A percentile compares a stretch with the other conserved stretches of the same genome.
Evolutionary conservation across 2,888 invertebrate genomes (phyloP).

Genomic region (Acanthosepion pharaonis): DNA sequence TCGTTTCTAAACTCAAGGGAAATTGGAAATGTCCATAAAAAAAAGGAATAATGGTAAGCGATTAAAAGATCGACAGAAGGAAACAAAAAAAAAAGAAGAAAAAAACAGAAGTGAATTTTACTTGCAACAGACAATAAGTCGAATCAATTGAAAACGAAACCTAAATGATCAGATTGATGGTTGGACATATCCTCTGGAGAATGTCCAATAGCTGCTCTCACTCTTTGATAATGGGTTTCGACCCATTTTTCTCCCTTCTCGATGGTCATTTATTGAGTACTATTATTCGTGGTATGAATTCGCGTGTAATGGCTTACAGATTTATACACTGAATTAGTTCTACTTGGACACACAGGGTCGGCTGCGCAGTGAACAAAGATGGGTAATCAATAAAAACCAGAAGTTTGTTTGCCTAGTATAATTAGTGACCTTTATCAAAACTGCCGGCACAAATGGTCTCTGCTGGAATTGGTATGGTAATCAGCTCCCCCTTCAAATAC

Average conservation of each 20-base stretch:
- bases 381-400: not conserved
- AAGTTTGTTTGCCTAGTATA: not conserved
- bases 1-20: not conserved
- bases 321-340: conserved; percentile 7
- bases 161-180: not conserved
- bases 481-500: no score
- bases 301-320: not conserved
- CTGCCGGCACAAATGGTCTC: not conserved
- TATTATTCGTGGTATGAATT: not conserved
- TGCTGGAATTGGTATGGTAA: not conserved
- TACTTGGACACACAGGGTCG: not conserved
- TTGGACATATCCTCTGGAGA: not conserved
- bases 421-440: conserved; percentile 33
- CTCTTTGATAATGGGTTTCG: not conserved
- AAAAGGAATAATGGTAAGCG: not conserved
- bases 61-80: not conserved
- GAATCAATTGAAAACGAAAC: not conserved
- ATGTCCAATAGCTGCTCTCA: not conserved
- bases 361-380: not conserved
- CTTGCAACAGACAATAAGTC: not conserved
- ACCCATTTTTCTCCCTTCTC: not conserved
- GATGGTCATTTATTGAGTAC: not conserved
- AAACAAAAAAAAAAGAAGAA: no score
- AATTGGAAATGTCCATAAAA: not conserved
- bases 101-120: not conserved